Percentiles rank a stretch among this genome's conserved stretches.
These are phyloP conservation scores for Chymomyza amoena DNA, from an alignment of 2,888 invertebrate genomes.

Conservation along the genomic window DNA sequence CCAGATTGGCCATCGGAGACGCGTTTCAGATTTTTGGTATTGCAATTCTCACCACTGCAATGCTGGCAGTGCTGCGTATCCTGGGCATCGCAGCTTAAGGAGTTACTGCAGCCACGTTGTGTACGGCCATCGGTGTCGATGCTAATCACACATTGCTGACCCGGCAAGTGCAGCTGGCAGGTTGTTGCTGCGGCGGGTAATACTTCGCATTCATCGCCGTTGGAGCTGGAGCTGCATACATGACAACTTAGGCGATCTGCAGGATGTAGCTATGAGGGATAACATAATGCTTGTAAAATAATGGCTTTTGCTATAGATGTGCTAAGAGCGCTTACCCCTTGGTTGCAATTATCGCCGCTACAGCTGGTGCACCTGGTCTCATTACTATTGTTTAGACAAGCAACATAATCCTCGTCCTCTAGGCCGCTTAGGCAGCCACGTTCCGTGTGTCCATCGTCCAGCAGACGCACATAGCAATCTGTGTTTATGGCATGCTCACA, in stretches of 20 bases:
- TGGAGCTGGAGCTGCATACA: conserved; percentile 54
- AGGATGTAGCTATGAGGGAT: conserved; percentile 62
- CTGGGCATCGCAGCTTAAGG: conserved; percentile 44
- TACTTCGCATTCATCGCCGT: conserved; percentile 47
- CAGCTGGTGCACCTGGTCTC: conserved; percentile 59
- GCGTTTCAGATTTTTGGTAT: conserved; percentile 60
- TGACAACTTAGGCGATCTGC: conserved; percentile 66
- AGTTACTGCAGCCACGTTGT: conserved; percentile 65
- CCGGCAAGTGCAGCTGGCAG: conserved; percentile 51
- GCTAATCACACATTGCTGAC: conserved; percentile 59
- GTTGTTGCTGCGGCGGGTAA: conserved; percentile 39
- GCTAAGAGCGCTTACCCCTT: conserved; percentile 40
- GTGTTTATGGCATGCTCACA: conserved; percentile 55
- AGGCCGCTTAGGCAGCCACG: conserved; percentile 68
- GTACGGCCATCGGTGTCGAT: conserved; percentile 55
- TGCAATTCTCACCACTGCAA: conserved; percentile 63
- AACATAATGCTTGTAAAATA: neutral
- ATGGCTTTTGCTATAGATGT: neutral
- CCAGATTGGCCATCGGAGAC: conserved; percentile 67
- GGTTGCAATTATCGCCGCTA: conserved; percentile 59
- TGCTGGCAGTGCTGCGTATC: conserved; percentile 46
- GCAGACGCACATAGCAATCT: conserved; percentile 66
- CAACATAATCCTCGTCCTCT: conserved; percentile 53
- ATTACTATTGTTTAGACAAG: conserved; percentile 51
- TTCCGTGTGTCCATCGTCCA: conserved; percentile 67